Evolutionary conservation across 1,140 invertebrate genomes (phyloP).

Genomic region (Orius laevigatus): DNA sequence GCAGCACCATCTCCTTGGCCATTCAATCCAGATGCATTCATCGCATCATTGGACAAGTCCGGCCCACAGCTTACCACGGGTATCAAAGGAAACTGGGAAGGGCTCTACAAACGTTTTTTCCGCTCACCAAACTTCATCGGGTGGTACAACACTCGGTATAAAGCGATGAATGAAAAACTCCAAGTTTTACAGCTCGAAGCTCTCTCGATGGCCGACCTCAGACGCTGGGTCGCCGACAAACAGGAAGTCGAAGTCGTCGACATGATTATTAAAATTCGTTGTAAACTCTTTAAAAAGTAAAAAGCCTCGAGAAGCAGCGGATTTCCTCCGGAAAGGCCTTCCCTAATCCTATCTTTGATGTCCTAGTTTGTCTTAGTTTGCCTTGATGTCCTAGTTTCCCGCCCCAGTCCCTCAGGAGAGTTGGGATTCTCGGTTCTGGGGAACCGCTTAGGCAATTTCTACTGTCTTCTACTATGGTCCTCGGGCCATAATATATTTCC

Average conservation of each 20-base stretch:
- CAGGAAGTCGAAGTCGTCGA: slow-evolving; percentile 94
- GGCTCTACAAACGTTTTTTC: slow-evolving; percentile 81
- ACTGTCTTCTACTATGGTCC: too few relatives aligned
- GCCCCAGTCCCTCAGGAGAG: too few relatives aligned
- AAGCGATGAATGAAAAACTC: slow-evolving; percentile 73
- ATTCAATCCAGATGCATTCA: slow-evolving; percentile 92
- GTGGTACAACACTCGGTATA: slow-evolving; percentile 80
- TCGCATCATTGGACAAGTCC: slow-evolving; percentile 69
- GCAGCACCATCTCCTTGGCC: slow-evolving; percentile 76
- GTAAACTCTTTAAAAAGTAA: too few relatives aligned
- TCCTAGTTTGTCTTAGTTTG: too few relatives aligned
- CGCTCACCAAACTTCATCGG: slow-evolving; percentile 82
- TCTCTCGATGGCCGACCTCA: slow-evolving; percentile 70
- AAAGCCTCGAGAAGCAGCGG: too few relatives aligned
- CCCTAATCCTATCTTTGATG: too few relatives aligned
- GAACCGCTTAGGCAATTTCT: too few relatives aligned
- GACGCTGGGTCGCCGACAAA: slow-evolving; percentile 75
- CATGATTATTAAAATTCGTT: slow-evolving; percentile 73
- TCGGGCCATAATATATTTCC: too few relatives aligned
- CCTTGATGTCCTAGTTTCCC: too few relatives aligned
- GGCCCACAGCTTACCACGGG: slow-evolving; percentile 90
- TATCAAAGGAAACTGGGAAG: slow-evolving; percentile 93
- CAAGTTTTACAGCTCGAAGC: slow-evolving; percentile 82
- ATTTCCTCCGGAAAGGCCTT: too few relatives aligned
- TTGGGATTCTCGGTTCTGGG: too few relatives aligned